phyloP scores from a whole-genome alignment of 1,140 invertebrate genomes.

The Acromyrmex charruanus region DNA sequence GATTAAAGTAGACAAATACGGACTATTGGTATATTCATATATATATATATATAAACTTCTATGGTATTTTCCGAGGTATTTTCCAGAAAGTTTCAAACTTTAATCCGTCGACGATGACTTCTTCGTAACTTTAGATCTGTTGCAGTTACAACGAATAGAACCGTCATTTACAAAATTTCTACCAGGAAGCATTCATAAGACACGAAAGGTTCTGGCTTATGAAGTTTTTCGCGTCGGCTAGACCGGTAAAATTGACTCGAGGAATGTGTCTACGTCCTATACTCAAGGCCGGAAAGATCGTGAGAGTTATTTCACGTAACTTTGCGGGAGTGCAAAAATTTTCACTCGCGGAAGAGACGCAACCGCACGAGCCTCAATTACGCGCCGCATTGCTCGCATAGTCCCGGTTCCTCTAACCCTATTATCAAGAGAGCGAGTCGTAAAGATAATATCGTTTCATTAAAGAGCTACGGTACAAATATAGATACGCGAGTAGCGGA shows the following conservation, averaged over 20 bases:
- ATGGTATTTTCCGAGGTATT: slow-evolving; percentile 1
- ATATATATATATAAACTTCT: neutral
- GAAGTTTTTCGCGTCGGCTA: slow-evolving; percentile 19
- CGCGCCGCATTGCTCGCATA: slow-evolving; percentile 40
- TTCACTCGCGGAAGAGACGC: slow-evolving; percentile 28
- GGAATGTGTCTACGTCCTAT: slow-evolving; percentile 35
- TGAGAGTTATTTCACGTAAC: slow-evolving; percentile 37
- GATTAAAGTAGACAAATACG: neutral
- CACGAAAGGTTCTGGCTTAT: slow-evolving; percentile 1
- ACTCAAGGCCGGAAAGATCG: slow-evolving; percentile 51
- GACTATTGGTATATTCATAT: neutral
- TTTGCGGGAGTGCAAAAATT: slow-evolving; percentile 34
- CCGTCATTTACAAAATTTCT: slow-evolving; percentile 23
- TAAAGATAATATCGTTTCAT: slow-evolving; percentile 66
- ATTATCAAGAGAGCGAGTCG: slow-evolving; percentile 56
- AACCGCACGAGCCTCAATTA: slow-evolving; percentile 18
- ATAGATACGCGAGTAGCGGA: slow-evolving; percentile 52
- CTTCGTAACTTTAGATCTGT: slow-evolving; percentile 29
- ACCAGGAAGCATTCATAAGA: slow-evolving; percentile 28
- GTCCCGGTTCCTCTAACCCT: slow-evolving; percentile 37
- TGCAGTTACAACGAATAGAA: slow-evolving; percentile 1
- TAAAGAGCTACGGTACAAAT: slow-evolving; percentile 50
- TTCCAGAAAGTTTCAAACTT: neutral
- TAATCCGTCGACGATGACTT: neutral
- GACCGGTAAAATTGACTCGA: slow-evolving; percentile 50